Base-by-base conservation (phyloP, 2,797 vertebrate species). In the Paramormyrops hopkinsi region DNA sequence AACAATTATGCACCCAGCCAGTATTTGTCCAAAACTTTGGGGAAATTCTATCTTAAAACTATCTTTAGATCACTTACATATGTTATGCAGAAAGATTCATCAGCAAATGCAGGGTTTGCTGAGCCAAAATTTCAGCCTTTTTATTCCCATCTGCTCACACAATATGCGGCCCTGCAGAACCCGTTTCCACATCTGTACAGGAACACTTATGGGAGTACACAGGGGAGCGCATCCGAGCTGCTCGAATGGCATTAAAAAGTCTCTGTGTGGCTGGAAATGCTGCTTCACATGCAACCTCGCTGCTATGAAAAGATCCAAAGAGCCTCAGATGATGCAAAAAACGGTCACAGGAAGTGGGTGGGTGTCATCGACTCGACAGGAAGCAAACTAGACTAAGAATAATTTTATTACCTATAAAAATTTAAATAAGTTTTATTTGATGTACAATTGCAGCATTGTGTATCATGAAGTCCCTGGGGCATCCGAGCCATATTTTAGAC, bases 131-230 rank as follows among this genome's bases (percentile, higher is more conserved):
- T 7, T 84, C n/a, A 48, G 22, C 82, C n/a, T 50, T 5, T 50
- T 84, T 22, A 46, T 50, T 84, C 46, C 82, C 82, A 84, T 84
- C 82, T 84, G 82, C 82, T 79, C 82, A 84, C 82, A 22, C 41
- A 14, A 33, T 37, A 19, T 48, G 44, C 1, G 9, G 44, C 9
- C 41, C 46, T 2, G 9, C 22, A 84, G n/a, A 50, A 50, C 2
- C 41, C 19, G 17, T 48, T 50, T 48, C 46, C 41, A 50, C 19
- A 79, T 79, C 37, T 44, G 73, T 79, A 41, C 73, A 19, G 2
- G 33, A 19, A 7, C 73, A 44, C 73, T 79, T 79, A 79, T 1
- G 37, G 73, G 37, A 19, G 17, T 0, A 79, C 73, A 41, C 17
- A 44, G 37, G 73, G 37, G 37, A 79, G 2, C 1, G 0, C 17